Base-by-base conservation (phyloP, 2,797 vertebrate genomes). In the Pteronotus mesoamericanus region DNA sequence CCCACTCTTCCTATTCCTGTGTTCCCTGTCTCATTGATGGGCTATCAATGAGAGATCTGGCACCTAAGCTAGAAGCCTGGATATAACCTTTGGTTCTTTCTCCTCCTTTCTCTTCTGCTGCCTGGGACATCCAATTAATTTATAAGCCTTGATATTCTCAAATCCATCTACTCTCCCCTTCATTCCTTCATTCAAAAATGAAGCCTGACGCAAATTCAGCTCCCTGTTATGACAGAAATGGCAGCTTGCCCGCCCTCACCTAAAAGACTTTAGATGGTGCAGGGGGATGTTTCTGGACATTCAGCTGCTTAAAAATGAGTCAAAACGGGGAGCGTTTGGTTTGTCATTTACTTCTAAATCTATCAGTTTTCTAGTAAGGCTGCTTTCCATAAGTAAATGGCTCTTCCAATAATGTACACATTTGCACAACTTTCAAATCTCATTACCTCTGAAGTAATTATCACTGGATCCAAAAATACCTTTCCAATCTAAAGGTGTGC, bases 331-430 rank as follows among this genome's bases (percentile, higher is more conserved):
- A 32, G 78, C n/a, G 68, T 59, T n/a, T 59, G 34, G n/a, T 42
- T 91, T 94, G 55, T 34, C 34, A 91, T 88, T 94, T 85, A 72
- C 42, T 88, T 91, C 48, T 84, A 66, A 91, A 72, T 32, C 5
- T 84, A 87, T 84, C 69, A 1, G 11, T 87, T 93, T 84, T 51
- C 83, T 78, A 84, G 22, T 26, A 78, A 79, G 55, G 15, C 32
- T 91, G 24, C 21, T 79, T 91, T 95, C 80, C 22, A 0, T 66
- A 71, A 84, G 77, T 66, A 92, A 96, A 85, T 6, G 12, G 22
- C 16, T 86, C 51, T 90, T 92, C 51, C 11, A 26, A 61, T 92
- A 69, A 61, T 94, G 29, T 51, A 39, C 37, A 48, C 26, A 57
- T 78, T 24, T 34, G 12, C 0, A 93, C 22, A 72, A 94, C 71